Evolutionary conservation across 2,797 vertebrate species (phyloP), one percentile per base, ranked within the genome.

Genomic region (Characodon lateralis): DNA sequence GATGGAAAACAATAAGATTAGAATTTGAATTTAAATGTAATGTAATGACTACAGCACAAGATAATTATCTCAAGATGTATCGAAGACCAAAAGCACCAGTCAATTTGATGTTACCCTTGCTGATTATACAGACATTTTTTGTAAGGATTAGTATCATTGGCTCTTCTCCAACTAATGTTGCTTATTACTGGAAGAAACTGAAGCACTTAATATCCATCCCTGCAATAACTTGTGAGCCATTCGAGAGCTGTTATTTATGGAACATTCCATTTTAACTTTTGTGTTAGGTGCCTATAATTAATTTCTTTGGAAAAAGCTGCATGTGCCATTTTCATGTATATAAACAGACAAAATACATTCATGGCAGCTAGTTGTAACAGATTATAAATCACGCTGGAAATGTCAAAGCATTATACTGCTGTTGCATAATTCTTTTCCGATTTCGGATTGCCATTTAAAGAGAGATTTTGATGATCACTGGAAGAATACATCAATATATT

Each of bases 101-200:
- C 87, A 79, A 77, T 89, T 82, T 79, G 81, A 89, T 18, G 16
- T 43, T 76, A 58, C 14, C 66, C 66, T 76, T 81, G 55, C 56
- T 75, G 18, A n/a, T 61, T 12, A 31, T 18, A 50, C 16, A 13
- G 16, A 51, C 26, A 73, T 80, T 72, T 72, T 35, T 77, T 78
- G 78, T 69, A 83, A 83, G 83, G 14, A 73, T 86, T 65, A 78
- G 84, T 77, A 73, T 89, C 78, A 77, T 75, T 10, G 68, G 77
- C 77, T 83, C 79, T 71, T 81, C 79, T 78, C 69, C 16, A 72
- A 82, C 46, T 78, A 70, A 77, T 80, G 1, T 53, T 43, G 84
- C 85, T 92, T 90, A 86, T 93, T 93, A 94, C 85, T 89, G 83
- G 68, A 82, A 53, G 74, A 83, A 91, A 91, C 1, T 88, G 90